These are phyloP conservation scores for Zapus hudsonius DNA, from an alignment of 2,113 vertebrate species.

Conservation along the genomic window DNA sequence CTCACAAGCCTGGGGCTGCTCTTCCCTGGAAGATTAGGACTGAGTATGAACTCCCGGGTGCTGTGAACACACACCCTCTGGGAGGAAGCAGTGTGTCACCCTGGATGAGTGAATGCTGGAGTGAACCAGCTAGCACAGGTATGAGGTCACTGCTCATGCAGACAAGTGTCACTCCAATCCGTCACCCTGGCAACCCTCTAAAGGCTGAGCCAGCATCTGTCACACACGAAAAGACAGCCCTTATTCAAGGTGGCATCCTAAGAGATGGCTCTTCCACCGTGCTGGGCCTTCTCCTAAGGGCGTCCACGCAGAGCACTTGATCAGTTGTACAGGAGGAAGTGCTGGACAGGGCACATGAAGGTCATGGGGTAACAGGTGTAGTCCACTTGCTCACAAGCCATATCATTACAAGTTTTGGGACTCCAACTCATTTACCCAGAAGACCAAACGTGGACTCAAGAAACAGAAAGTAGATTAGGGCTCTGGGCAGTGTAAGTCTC, in stretches of 20 bases:
- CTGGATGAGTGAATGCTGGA: not conserved
- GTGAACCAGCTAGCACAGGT: not conserved
- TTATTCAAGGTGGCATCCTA: not conserved
- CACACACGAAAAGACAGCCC: not conserved
- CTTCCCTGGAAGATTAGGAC: not conserved
- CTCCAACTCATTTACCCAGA: not conserved
- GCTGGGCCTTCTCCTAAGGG: not conserved
- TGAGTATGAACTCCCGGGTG: not conserved
- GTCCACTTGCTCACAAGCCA: not conserved
- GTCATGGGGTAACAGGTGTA: accelerated
- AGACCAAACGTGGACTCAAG: not conserved
- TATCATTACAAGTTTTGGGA: not conserved
- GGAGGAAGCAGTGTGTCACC: not conserved
- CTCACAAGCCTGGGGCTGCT: not conserved
- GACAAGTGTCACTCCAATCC: not conserved
- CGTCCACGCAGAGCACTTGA: not conserved
- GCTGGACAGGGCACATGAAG: not conserved
- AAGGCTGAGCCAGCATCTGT: not conserved
- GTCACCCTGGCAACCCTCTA: not conserved
- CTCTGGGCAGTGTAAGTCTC: not conserved
- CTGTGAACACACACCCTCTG: not conserved
- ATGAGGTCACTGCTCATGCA: not conserved
- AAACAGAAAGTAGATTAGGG: not conserved
- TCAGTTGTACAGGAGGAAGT: not conserved
- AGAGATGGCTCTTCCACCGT: not conserved